These are phyloP conservation scores for Pantherophis vulpinus DNA, from an alignment of 2,797 vertebrate species.

Conservation along the genomic window DNA sequence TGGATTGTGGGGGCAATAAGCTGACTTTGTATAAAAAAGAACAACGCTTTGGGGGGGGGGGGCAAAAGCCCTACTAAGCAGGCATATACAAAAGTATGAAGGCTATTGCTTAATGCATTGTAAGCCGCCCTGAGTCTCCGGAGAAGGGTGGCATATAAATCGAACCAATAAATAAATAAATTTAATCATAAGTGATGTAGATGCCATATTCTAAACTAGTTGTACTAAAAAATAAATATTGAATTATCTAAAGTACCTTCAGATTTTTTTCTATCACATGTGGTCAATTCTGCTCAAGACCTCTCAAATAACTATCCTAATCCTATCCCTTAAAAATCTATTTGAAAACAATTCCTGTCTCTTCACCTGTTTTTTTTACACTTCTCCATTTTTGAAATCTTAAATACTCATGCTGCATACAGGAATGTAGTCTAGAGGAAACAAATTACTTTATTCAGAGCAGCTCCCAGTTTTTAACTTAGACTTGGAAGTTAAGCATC, in stretches of 20 bases:
- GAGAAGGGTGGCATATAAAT: too few species aligned
- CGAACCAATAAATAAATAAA: too few species aligned
- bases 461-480: not conserved
- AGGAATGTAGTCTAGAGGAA: not conserved
- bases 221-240: not conserved
- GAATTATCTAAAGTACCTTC: not conserved
- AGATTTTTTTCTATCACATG: not conserved
- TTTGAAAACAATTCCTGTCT: not conserved
- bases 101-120: too few species aligned
- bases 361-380: not conserved
- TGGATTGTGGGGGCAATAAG: too few species aligned
- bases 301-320: not conserved
- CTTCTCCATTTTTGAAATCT: not conserved
- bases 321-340: not conserved
- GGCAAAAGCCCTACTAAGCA: too few species aligned
- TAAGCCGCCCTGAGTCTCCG: too few species aligned
- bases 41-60: too few species aligned
- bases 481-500: not conserved
- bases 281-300: not conserved
- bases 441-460: not conserved
- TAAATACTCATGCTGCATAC: not conserved
- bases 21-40: too few species aligned
- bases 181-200: not conserved
- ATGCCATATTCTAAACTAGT: not conserved
- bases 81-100: too few species aligned